Base-by-base conservation (phyloP, 2,797 vertebrate genomes). In the Phataginus tricuspis region DNA sequence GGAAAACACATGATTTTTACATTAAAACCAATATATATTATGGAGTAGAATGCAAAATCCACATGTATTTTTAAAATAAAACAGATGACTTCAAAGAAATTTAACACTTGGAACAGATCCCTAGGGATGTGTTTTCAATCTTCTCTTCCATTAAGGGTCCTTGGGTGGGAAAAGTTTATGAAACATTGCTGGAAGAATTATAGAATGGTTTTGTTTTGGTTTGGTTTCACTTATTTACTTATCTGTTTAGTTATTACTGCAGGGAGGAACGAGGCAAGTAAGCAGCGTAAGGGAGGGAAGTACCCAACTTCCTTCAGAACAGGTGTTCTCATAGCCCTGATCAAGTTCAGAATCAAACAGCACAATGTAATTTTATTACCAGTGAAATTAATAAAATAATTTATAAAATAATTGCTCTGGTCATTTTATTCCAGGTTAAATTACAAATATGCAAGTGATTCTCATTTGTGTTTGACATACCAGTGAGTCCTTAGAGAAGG, bases 51-150 rank as follows among this genome's bases (percentile, higher is more conserved):
- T 96, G 66, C 69, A 94, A 95, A 92, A 95, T 72, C 49, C 59
- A 74, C 31, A 92, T 96, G 86, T 95, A 94, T 92, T 96, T 96
- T 97, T 94, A 71, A 97, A 96, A 89, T 86, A 86, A 92, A 97
- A 94, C 37, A 75, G 75, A 94, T 92, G 45, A 94, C 93, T 96
- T 96, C 91, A 96, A 94, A 94, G 86, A 94, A 95, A 95, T 95
- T 94, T 97, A 82, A 83, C 64, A 92, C 57, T 96, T 92, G 72
- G 10, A 25, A 34, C 79, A 92, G 57, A 96, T 96, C 57, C 82
- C 72, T 88, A 85, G 34, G 55, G 80, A 37, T 59, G 5, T 0
- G 0, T 82, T 57, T 96, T 94, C 82, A 95, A 10, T 88, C 78
- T 97, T 95, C 45, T 64, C 74, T 96, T 96, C 83, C 74, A 97